phyloP scores from a whole-genome alignment of 2,888 invertebrate species.

The Troilus luridus region DNA sequence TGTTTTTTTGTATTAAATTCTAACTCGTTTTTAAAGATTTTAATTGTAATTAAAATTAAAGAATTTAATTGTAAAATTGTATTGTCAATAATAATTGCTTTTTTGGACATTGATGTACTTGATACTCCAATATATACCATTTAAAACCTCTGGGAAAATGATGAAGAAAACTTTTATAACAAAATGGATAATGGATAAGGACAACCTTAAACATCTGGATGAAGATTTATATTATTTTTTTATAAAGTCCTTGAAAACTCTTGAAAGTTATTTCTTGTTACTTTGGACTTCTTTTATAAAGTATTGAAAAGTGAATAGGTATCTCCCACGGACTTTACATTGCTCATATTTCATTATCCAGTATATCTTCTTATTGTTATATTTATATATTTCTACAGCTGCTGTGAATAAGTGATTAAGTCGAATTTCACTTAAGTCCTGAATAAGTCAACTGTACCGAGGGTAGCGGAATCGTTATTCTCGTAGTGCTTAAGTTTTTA shows the following conservation, averaged over 20 bases:
- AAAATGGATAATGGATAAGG: background rate
- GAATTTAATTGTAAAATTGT: no score
- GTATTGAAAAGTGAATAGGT: background rate
- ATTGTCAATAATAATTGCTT: no score
- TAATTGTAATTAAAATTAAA: no score
- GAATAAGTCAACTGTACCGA: no score
- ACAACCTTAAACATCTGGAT: background rate
- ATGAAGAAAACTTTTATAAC: background rate
- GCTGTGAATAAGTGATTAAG: no score
- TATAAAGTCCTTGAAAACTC: background rate
- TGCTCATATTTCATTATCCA: background rate
- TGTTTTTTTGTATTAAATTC: no score
- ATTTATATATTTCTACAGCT: background rate
- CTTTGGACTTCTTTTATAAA: background rate
- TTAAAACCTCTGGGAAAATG: background rate
- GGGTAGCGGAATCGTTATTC: no score
- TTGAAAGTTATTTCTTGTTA: conserved; percentile 2
- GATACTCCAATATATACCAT: background rate
- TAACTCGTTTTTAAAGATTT: no score
- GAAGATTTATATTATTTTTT: background rate
- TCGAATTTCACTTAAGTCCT: no score
- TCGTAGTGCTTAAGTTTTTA: no score
- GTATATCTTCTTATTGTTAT: background rate
- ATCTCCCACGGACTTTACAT: background rate
- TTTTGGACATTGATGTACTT: background rate